Conservation (phyloP, 2,797 vertebrate genomes). For the Crypturellus tataupa region DNA sequence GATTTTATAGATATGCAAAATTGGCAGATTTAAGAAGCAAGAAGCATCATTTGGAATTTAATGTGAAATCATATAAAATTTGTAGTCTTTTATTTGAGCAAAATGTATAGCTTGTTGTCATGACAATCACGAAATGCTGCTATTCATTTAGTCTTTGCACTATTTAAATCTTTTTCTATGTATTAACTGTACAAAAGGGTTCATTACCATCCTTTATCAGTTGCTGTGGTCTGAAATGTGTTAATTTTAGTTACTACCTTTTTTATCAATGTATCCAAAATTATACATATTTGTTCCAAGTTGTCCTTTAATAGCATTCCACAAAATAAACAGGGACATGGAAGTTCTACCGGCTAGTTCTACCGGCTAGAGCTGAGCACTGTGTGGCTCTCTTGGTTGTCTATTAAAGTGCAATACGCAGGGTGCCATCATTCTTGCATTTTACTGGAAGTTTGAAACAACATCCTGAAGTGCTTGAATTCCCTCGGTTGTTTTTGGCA, state of each 20-base stretch:
- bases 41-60: background rate
- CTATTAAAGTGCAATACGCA: background rate
- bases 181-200: background rate
- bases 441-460: background rate
- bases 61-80: background rate
- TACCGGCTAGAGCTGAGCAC: background rate
- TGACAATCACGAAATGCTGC: background rate
- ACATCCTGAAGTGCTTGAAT: background rate
- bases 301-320: background rate
- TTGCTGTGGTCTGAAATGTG: background rate
- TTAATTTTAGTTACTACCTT: background rate
- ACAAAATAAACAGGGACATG: background rate
- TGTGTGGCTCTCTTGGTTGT: background rate
- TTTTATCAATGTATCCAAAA: background rate
- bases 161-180: background rate
- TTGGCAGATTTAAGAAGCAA: background rate
- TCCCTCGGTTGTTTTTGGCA: background rate
- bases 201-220: background rate
- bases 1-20: fast-evolving
- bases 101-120: background rate
- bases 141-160: background rate
- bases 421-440: fast-evolving
- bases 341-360: too few species aligned
- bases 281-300: fast-evolving
- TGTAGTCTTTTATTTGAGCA: background rate